Evolutionary conservation across 2,888 invertebrate species (phyloP), one percentile per base, ranked within the genome.

Genomic region (Chrysotoxum bicinctum): DNA sequence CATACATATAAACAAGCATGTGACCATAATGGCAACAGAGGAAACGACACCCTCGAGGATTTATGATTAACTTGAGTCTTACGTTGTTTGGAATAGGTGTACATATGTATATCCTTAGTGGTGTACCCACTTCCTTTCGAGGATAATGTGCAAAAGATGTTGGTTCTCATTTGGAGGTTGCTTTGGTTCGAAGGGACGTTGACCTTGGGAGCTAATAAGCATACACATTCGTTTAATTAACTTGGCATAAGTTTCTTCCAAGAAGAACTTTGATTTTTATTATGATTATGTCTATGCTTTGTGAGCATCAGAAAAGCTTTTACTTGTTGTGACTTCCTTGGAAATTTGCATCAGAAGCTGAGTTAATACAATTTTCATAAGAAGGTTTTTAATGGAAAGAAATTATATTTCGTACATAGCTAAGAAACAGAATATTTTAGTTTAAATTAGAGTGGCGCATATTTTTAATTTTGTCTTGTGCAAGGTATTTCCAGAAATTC

Each of bases 61-160:
- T 84, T 80, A 84, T 76, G 84, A 84, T 80, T 75, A 76, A 80
- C 84, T 79, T 79, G 66, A 58, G 66, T 54, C 54, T 60, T 48
- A 72, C 68, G 70, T 75, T 58, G 66, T 75, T 56, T 9, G 1
- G 6, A 56, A 19, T 56, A n/a, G 12, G 35, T 12, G 19, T 2
- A 1, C 19, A 19, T 21, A 6, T 32, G 0, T n/a, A 16, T 45
- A 19, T 45, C 10, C 10, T 21, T 48, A 56, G 12, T 5, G 16
- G 45, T 84, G 50, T 58, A 62, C 6, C 6, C 5, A 26, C 7
- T 76, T 84, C 72, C 75, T 52, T 54, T 66, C 21, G 32, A 66
- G 64, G 30, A 70, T 70, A 66, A 68, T 73, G 26, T 48, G 23
- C 43, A 60, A 16, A 66, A 40, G 50, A 48, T 74, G 58, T 72